A percentile compares a stretch with the other conserved stretches of the same genome.
phyloP scores from a whole-genome alignment of 2,888 invertebrate genomes.

The Ectobius pallidus region DNA sequence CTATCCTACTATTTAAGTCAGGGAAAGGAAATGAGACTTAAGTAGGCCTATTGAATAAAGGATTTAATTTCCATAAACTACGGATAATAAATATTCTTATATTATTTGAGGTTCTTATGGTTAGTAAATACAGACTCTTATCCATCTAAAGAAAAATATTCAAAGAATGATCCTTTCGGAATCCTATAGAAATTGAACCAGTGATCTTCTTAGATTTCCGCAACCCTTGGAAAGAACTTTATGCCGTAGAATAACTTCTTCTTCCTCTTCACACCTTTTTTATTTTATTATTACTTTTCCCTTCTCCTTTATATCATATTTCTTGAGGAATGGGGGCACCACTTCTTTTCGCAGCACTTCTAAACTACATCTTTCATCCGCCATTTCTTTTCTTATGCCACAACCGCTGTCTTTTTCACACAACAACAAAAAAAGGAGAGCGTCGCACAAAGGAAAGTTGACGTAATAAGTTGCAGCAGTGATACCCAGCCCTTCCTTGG shows the following conservation, averaged over 20 bases:
- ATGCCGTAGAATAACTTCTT: slow-evolving; percentile 7
- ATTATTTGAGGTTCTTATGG: no score
- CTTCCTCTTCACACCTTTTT: slow-evolving; percentile 20
- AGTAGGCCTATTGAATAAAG: no score
- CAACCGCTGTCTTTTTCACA: slow-evolving; percentile 25
- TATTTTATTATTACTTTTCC: slow-evolving; percentile 28
- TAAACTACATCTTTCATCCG: slow-evolving; percentile 38
- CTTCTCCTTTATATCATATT: slow-evolving; percentile 20
- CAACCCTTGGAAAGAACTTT: not conserved
- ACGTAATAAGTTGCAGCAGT: slow-evolving; percentile 25
- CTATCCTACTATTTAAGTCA: no score
- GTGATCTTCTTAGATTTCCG: not conserved
- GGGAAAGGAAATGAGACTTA: no score
- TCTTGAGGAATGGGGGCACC: slow-evolving; percentile 20
- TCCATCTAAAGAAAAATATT: no score
- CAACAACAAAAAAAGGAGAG: slow-evolving; percentile 33
- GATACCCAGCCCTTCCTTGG: slow-evolving; percentile 11
- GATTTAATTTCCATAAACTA: no score
- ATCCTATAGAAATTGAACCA: no score
- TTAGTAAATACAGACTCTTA: no score
- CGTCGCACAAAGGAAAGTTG: slow-evolving; percentile 31
- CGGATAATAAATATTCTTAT: no score
- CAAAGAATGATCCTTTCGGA: no score
- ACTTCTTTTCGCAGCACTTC: slow-evolving; percentile 26
- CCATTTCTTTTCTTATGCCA: slow-evolving; percentile 29